A percentile compares a stretch with the other conserved stretches of the same genome.
Evolutionary conservation across 2,797 vertebrate genomes (phyloP).

Genomic region (Peromyscus attwateri): DNA sequence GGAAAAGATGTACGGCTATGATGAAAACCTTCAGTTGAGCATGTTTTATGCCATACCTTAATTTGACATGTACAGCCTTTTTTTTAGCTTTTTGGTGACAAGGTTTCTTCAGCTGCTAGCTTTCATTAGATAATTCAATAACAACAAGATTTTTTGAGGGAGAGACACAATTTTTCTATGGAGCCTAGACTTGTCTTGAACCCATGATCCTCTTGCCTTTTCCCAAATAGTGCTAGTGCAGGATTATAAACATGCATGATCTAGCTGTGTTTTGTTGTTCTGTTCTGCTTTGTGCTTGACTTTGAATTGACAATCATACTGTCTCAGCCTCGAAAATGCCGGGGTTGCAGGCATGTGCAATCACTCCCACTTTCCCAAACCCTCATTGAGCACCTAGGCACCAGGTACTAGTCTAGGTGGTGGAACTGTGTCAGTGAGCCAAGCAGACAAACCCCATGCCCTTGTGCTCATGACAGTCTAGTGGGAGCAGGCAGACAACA

Average conservation of each 20-base stretch:
- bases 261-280: neutral
- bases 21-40: neutral
- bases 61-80: neutral
- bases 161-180: neutral
- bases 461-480: neutral
- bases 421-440: neutral
- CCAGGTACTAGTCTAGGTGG: neutral
- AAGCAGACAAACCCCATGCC: neutral
- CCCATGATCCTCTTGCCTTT: neutral
- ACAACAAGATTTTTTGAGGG: neutral
- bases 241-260: neutral
- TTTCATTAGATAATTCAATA: conserved; percentile 16
- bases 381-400: neutral
- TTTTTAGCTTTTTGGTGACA: conserved; percentile 24
- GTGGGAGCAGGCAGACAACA: neutral
- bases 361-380: neutral
- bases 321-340: neutral
- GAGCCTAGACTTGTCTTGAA: neutral
- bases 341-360: neutral
- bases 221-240: neutral
- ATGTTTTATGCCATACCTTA: neutral
- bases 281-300: neutral
- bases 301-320: neutral
- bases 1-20: neutral
- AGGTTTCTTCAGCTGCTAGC: conserved; percentile 21